These are phyloP conservation scores for Mionectes olivaceus DNA, from an alignment of 2,797 vertebrate genomes.

Conservation along the genomic window DNA sequence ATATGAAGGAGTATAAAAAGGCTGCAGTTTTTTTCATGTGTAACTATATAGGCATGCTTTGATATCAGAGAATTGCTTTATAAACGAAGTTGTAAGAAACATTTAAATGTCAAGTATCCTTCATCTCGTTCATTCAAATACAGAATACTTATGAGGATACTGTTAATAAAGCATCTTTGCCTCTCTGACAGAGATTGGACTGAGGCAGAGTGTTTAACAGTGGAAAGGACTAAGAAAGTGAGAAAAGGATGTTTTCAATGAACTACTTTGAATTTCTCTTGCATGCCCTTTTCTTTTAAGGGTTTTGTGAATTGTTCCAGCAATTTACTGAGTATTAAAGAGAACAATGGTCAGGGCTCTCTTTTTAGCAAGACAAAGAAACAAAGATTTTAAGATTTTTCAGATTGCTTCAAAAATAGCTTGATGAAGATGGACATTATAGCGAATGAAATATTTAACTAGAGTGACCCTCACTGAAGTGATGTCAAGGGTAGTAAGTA, in stretches of 20 bases:
- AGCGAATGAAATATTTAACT: constrained; percentile 64
- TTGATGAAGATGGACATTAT: constrained; percentile 58
- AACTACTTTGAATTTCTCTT: constrained; percentile 13
- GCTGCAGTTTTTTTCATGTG: neutral
- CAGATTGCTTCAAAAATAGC: constrained; percentile 44
- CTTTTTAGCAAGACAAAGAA: constrained; percentile 34
- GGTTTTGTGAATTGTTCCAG: constrained; percentile 29
- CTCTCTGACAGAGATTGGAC: neutral
- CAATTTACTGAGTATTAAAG: constrained; percentile 52
- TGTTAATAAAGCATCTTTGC: constrained; percentile 14
- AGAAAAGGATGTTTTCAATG: constrained; percentile 27
- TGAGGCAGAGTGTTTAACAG: neutral
- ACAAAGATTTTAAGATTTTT: constrained; percentile 49
- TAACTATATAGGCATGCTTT: constrained; percentile 4
- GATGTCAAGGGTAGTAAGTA: constrained; percentile 65
- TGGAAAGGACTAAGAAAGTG: neutral
- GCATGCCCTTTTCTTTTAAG: neutral
- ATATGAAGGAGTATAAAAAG: neutral
- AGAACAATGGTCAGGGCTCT: constrained; percentile 15
- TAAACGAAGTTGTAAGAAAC: constrained; percentile 21
- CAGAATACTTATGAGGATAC: constrained; percentile 27
- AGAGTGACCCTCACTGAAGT: constrained; percentile 52
- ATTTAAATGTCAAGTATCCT: constrained; percentile 43
- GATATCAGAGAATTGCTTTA: constrained; percentile 15
- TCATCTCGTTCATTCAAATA: neutral